Percentiles rank a stretch among this genome's conserved stretches.
phyloP scores from a whole-genome alignment of 2,113 vertebrate genomes.

The Pelobates fuscus region DNA sequence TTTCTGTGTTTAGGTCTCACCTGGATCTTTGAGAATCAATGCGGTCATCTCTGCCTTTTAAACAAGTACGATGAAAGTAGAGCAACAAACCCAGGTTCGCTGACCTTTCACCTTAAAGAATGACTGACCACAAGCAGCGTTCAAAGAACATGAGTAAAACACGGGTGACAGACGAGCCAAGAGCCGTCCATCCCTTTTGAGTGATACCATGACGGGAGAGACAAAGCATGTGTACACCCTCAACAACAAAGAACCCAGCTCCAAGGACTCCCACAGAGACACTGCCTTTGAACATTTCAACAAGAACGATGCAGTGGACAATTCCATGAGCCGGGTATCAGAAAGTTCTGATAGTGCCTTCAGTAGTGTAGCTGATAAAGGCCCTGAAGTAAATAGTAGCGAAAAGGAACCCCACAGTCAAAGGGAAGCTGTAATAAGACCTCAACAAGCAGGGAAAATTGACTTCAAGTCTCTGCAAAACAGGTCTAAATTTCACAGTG shows the following conservation, averaged over 20 bases:
- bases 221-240: constrained; percentile 77
- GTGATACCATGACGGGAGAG: constrained; percentile 85
- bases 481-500: constrained; percentile 72
- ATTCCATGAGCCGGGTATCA: constrained; percentile 47
- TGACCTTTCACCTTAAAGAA: constrained; percentile 32
- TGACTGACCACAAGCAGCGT: constrained; percentile 65
- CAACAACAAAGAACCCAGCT: constrained; percentile 69
- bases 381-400: constrained; percentile 58
- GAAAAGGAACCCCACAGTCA: constrained; percentile 77
- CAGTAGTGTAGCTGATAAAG: constrained; percentile 61
- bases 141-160: constrained; percentile 62
- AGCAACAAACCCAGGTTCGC: constrained; percentile 18
- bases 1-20: not conserved
- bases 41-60: not conserved
- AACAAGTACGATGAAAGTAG: constrained; percentile 31
- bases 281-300: constrained; percentile 70
- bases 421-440: constrained; percentile 85
- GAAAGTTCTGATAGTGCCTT: constrained; percentile 60
- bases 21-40: not conserved
- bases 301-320: constrained; percentile 61
- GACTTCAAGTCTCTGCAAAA: constrained; percentile 82
- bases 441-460: constrained; percentile 80
- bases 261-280: constrained; percentile 75
- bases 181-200: constrained; percentile 60
- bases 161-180: constrained; percentile 66